phyloP scores from a whole-genome alignment of 2,113 vertebrate genomes.

The Myodes glareolus region DNA sequence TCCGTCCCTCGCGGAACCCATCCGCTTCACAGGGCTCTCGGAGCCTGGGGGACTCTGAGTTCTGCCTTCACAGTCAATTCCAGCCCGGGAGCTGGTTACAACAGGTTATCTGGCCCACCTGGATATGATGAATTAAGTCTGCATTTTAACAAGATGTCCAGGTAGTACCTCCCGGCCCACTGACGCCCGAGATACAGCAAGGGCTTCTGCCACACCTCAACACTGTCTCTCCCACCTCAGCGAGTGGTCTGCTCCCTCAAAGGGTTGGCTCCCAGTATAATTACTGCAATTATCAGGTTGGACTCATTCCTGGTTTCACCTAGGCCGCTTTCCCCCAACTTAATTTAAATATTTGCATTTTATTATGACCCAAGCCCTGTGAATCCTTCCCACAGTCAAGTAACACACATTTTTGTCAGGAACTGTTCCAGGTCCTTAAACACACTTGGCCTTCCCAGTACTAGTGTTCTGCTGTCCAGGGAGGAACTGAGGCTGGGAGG shows the following conservation, averaged over 20 bases:
- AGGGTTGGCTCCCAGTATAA: not conserved
- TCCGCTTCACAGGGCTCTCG: not conserved
- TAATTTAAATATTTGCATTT: not conserved
- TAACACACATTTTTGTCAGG: not conserved
- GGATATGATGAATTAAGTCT: not conserved
- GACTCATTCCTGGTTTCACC: not conserved
- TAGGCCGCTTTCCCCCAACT: not conserved
- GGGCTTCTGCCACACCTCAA: not conserved
- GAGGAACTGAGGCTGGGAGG: not conserved
- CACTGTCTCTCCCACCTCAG: not conserved
- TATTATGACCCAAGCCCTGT: not conserved
- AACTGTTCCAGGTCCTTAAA: not conserved
- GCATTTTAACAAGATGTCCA: not conserved
- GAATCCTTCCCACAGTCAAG: not conserved
- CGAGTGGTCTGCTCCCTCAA: accelerated
- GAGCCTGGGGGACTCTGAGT: not conserved
- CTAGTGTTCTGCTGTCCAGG: not conserved
- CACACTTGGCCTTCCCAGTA: not conserved
- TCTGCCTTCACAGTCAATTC: no score
- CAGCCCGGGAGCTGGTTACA: not conserved
- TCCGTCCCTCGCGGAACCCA: not conserved
- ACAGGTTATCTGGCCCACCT: not conserved
- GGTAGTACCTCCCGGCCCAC: accelerated
- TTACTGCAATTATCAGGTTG: not conserved
- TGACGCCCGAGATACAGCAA: not conserved